Evolutionary conservation across 2,888 invertebrate genomes (phyloP), one percentile per base, ranked within the genome.

Genomic region (Ormyrus rosae): DNA sequence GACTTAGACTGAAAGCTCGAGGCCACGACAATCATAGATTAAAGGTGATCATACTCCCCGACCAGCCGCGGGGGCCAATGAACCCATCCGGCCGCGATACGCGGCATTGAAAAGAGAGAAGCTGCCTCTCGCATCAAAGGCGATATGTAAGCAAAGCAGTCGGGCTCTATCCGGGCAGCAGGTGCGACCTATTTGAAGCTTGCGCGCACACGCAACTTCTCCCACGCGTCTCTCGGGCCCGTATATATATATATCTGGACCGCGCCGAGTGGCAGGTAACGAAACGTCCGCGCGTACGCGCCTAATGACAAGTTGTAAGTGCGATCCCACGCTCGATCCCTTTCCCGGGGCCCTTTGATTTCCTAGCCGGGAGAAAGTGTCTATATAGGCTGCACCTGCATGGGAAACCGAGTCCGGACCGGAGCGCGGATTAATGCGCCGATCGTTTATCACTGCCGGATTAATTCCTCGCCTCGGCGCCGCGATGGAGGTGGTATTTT

Each of bases 171-270:
- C 34, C 4, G 34, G 61, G 67, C 63, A 70, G 81, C 81, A 81
- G 81, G 79, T 81, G 81, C 72, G 81, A 81, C 79, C 81, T 76
- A 81, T 79, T 79, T 81, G 71, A 8, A 34, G 34, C 34, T 34
- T 34, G 34, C 34, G 34, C 19, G 19, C 34, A 2, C 34, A 1
- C 34, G 34, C 34, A 34, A 3, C 34, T 34, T 34, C 34, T 34
- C 34, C 34, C 34, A 34, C 34, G 34, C 34, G 34, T 34, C 34
- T 2, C 34, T 34, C 34, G 34, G 34, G 0, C 34, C 19, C 19
- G 19, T 19, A 19, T 34, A 3, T 19, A 19, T 34, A 3, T 0
- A 13, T 34, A 34, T 34, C 34, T 34, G 34, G 34, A 34, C 34
- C 34, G 34, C 34, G 48, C 2, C 11, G 5, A 6, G 69, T 10